These are phyloP conservation scores for Chamaea fasciata DNA, from an alignment of 2,113 vertebrate species.

Conservation along the genomic window DNA sequence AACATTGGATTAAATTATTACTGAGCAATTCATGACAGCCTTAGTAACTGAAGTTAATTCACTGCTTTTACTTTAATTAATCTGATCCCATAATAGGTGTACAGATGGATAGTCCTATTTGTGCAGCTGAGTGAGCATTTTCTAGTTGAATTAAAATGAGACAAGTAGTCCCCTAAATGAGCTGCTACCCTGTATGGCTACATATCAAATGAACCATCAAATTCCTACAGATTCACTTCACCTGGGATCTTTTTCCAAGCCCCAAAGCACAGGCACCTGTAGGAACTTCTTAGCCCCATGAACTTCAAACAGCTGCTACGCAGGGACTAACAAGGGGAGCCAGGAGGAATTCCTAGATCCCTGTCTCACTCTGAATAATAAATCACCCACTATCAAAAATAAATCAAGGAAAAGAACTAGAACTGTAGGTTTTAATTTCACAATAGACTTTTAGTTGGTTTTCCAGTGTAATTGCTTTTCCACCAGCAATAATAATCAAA, in stretches of 20 bases:
- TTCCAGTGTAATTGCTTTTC: neutral
- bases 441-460: neutral
- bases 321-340: neutral
- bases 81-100: neutral
- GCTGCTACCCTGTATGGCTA: neutral
- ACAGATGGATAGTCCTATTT: neutral
- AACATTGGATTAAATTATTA: neutral
- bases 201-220: neutral
- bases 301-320: neutral
- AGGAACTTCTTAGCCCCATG: neutral
- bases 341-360: neutral
- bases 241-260: neutral
- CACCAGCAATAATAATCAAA: neutral
- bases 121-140: neutral
- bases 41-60: neutral
- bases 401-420: neutral
- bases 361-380: neutral
- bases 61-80: neutral
- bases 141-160: neutral
- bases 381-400: neutral
- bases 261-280: neutral
- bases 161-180: neutral
- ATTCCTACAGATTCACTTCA: neutral
- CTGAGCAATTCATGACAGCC: neutral
- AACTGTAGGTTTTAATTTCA: neutral